These are phyloP conservation scores for Xiphorhynchus erythropygius DNA, from an alignment of 2,797 vertebrate genomes.

Conservation along the genomic window DNA sequence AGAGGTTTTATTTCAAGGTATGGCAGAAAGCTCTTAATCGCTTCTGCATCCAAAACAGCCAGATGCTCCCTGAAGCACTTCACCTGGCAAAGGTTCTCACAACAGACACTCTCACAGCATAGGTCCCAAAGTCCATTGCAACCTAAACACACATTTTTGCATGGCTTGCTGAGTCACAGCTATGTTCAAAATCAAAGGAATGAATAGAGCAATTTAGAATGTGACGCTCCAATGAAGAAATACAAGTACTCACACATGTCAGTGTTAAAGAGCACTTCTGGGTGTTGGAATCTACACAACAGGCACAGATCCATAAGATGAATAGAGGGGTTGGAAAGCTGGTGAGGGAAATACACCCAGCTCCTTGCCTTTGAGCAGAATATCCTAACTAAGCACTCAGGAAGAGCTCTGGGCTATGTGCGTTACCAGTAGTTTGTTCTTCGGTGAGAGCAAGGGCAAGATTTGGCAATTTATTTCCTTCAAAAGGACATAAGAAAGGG, in stretches of 20 bases:
- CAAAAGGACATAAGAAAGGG: not conserved
- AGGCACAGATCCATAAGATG: not conserved
- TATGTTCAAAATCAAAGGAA: conserved; percentile 25
- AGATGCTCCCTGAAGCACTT: not conserved
- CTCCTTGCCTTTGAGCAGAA: not conserved
- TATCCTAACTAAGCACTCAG: not conserved
- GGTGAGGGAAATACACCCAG: not conserved
- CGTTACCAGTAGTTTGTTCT: not conserved
- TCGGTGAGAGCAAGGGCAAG: not conserved
- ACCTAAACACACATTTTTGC: not conserved
- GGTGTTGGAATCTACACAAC: not conserved
- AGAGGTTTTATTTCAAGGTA: not conserved
- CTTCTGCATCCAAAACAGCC: not conserved
- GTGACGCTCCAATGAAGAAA: conserved; percentile 40
- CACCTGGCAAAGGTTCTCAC: not conserved
- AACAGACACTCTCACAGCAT: not conserved
- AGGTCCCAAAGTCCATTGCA: not conserved
- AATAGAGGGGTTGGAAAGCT: not conserved
- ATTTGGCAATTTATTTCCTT: not conserved
- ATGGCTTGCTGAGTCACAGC: conserved; percentile 25
- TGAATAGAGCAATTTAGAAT: conserved; percentile 33
- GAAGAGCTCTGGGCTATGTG: not conserved
- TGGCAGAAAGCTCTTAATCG: not conserved
- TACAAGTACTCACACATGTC: not conserved
- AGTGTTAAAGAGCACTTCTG: not conserved